A percentile compares a stretch with the other conserved stretches of the same genome.
phyloP scores from a whole-genome alignment of 2,888 invertebrate species.

The Glaucopsyche alexis region DNA sequence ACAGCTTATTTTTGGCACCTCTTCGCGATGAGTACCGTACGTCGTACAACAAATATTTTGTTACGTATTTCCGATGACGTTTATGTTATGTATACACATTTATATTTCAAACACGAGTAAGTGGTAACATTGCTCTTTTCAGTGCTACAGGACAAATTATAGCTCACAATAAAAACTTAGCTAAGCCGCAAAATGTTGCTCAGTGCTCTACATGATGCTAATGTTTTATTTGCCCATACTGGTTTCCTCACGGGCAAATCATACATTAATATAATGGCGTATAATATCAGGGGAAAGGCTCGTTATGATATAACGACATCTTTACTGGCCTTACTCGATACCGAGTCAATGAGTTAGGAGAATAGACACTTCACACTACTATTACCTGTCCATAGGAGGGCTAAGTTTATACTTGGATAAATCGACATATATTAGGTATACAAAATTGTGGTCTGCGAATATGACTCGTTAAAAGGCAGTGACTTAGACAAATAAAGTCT shows the following conservation, averaged over 20 bases:
- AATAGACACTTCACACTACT: background rate
- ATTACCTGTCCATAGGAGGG: no score
- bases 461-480: no score
- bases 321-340: background rate
- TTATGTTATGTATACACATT: no score
- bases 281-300: slow-evolving; percentile 10
- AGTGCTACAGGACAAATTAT: background rate
- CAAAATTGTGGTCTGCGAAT: no score
- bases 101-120: background rate
- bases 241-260: background rate
- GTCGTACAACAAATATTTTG: slow-evolving; percentile 14
- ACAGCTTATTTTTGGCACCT: slow-evolving; percentile 30
- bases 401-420: no score
- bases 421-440: no score
- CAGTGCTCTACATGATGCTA: background rate
- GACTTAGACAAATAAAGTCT: no score
- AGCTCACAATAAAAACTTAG: background rate
- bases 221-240: background rate
- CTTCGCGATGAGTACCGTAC: slow-evolving; percentile 2
- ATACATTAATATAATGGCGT: background rate
- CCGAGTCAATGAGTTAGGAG: background rate
- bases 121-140: background rate
- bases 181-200: background rate
- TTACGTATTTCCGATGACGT: background rate
- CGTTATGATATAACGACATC: background rate